Base-by-base conservation (phyloP, 1,140 invertebrate genomes). In the Cyclargus thomasi region DNA sequence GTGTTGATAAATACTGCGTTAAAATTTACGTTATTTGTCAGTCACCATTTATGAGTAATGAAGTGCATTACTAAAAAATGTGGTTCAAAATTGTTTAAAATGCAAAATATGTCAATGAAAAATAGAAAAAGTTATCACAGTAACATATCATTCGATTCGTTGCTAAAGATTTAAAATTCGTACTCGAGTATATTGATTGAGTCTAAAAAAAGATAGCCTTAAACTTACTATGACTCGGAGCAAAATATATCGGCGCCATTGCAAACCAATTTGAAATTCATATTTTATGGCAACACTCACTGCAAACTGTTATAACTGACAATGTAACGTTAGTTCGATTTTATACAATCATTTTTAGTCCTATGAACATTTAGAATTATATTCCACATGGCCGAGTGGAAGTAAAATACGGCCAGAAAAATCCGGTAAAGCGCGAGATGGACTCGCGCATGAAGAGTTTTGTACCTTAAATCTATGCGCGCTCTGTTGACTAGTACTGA, bases 181-280 rank as follows among this genome's bases (percentile, higher is more conserved):
- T 47, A 47, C 39, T 16, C 39, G 14, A 47, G 6, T 47, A 47
- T 47, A 47, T 47, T 47, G 39, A 47, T 47, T 47, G 39, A 14
- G 14, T 47, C 39, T 47, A 47, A 47, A 47, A 47, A 47, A 47
- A 47, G 39, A 47, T 47, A 47, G 14, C 39, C 39, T 47, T 47
- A 47, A 47, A 47, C 39, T 47, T 47, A 47, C 4, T 39, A 39
- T 39, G 10, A 47, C 39, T 16, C 39, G 11, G 14, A 47, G 39
- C 39, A 47, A 47, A 47, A 47, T 47, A 14, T 47, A 47, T 47
- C 39, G 39, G 14, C 14, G 39, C 5, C 11, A 47, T 47, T 47
- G 39, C 39, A 47, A 47, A 47, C 39, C 39, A 16, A 47, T 47
- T 47, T 47, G 39, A 47, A 47, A 47, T 47, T 47, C 39, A 47